These are phyloP conservation scores for Calephelis virginiensis DNA, from an alignment of 1,140 invertebrate genomes.

Conservation along the genomic window DNA sequence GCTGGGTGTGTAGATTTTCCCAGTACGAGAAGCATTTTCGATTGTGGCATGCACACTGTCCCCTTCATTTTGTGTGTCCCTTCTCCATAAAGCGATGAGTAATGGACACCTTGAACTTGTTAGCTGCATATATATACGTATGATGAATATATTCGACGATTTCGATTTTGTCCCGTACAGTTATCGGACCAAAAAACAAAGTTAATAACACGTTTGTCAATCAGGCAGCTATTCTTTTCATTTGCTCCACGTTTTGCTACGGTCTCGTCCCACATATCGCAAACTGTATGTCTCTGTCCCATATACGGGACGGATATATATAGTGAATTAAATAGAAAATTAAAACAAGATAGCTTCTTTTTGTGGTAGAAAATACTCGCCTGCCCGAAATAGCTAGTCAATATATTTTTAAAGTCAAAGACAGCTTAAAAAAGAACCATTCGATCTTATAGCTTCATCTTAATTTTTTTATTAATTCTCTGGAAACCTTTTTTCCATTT, in stretches of 20 bases:
- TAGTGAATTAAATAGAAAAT: slow-evolving; percentile 26
- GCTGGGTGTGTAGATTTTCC: neutral
- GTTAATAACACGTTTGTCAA: slow-evolving; percentile 21
- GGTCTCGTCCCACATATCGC: slow-evolving; percentile 32
- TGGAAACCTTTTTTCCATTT: neutral
- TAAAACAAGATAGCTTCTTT: slow-evolving; percentile 34
- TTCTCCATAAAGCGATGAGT: too few species aligned
- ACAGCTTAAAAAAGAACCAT: slow-evolving; percentile 5
- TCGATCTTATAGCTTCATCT: neutral
- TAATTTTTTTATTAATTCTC: neutral
- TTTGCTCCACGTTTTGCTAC: slow-evolving; percentile 30
- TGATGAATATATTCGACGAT: slow-evolving; percentile 45
- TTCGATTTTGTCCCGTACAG: slow-evolving; percentile 52
- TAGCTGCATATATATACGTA: slow-evolving; percentile 34
- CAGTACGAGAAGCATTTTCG: neutral
- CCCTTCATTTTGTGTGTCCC: neutral
- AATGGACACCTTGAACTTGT: slow-evolving; percentile 13
- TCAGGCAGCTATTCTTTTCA: slow-evolving; percentile 34
- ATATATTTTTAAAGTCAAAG: slow-evolving; percentile 31
- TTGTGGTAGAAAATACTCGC: slow-evolving; percentile 37
- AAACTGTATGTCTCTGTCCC: slow-evolving; percentile 23
- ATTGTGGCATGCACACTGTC: neutral
- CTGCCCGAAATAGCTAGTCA: slow-evolving; percentile 23
- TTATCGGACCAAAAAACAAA: slow-evolving; percentile 46
- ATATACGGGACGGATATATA: slow-evolving; percentile 29